A percentile compares a stretch with the other conserved stretches of the same genome.
These are phyloP conservation scores for Panthera leo DNA, from an alignment of 2,113 vertebrate species.

Conservation along the genomic window DNA sequence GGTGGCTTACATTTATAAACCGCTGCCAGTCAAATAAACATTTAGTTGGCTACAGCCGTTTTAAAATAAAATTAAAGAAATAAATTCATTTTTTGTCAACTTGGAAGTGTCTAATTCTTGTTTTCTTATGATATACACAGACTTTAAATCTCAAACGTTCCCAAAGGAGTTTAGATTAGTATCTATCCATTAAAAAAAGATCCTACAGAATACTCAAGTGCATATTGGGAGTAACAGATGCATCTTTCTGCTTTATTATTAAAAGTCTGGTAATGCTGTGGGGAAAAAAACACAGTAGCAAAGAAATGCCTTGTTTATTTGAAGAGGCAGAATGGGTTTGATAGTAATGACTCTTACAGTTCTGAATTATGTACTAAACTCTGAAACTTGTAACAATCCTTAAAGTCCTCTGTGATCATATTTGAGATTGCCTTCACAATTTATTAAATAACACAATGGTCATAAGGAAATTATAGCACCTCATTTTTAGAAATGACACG, in stretches of 20 bases:
- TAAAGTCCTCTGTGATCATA: neutral
- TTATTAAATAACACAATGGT: neutral
- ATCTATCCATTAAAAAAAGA: neutral
- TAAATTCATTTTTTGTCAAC: conserved; percentile 43
- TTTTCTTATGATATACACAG: neutral
- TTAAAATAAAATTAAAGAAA: conserved; percentile 12
- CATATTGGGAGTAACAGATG: neutral
- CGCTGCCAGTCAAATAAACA: neutral
- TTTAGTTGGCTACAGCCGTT: neutral
- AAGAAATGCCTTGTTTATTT: neutral
- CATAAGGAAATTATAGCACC: neutral
- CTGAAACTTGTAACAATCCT: neutral
- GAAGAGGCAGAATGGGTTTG: neutral
- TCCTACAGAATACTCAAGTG: neutral
- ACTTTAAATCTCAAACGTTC: conserved; percentile 26
- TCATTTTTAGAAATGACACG: neutral
- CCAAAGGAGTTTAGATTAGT: neutral
- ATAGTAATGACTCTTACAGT: neutral
- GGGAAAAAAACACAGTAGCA: neutral
- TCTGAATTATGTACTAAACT: neutral
- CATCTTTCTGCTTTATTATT: neutral
- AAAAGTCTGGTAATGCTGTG: neutral
- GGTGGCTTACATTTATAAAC: conserved; percentile 1
- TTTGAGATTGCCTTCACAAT: neutral
- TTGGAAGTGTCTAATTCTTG: neutral